Evolutionary conservation across 2,113 vertebrate genomes (phyloP).

Genomic region (Chaetorhynchus papuensis): DNA sequence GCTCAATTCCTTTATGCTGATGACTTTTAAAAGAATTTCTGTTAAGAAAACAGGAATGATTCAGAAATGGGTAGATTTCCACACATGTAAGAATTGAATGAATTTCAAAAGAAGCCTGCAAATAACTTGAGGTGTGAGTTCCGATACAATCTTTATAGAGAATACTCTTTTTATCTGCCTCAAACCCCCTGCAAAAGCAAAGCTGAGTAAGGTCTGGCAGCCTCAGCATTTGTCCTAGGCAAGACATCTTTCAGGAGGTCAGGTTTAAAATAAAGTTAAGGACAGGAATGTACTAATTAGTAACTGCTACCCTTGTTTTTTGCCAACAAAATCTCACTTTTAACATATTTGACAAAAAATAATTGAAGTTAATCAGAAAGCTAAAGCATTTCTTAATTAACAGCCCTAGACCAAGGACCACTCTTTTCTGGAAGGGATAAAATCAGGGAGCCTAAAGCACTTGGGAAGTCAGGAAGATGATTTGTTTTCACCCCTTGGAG

Average conservation of each 20-base stretch:
- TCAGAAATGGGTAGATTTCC: neutral
- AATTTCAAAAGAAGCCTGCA: neutral
- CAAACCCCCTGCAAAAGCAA: neutral
- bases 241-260: neutral
- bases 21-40: neutral
- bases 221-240: neutral
- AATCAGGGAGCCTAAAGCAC: neutral
- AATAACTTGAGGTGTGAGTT: neutral
- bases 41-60: neutral
- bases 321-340: neutral
- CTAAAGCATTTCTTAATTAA: neutral
- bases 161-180: neutral
- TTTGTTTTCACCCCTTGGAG: neutral
- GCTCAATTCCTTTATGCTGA: neutral
- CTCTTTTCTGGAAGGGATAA: neutral
- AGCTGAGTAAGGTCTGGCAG: neutral
- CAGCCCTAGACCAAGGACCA: neutral
- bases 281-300: neutral
- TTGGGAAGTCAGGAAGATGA: neutral
- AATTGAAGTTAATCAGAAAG: neutral
- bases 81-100: neutral
- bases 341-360: neutral
- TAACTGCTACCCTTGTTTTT: neutral
- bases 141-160: neutral
- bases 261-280: neutral